phyloP scores from a whole-genome alignment of 2,888 invertebrate genomes.

The Tenthredo mesomela region DNA sequence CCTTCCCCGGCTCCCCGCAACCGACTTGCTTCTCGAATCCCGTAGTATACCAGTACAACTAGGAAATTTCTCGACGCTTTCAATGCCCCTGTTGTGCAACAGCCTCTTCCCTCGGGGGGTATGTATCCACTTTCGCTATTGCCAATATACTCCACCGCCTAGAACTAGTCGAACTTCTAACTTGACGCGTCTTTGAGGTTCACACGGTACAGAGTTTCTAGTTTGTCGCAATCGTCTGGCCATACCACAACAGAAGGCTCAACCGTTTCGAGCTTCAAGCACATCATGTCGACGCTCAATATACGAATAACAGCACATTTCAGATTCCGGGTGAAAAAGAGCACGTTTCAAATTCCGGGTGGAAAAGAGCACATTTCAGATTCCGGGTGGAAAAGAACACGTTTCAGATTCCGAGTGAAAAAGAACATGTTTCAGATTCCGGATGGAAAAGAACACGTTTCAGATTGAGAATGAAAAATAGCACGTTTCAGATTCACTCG shows the following conservation, averaged over 20 bases:
- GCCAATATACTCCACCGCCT: conserved; percentile 29
- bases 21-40: conserved; percentile 53
- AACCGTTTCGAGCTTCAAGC: background rate
- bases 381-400: no score
- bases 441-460: no score
- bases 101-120: conserved; percentile 26
- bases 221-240: conserved; percentile 1
- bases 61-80: conserved; percentile 6
- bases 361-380: no score
- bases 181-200: conserved; percentile 5
- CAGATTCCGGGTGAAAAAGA: no score
- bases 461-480: no score
- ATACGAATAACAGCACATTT: no score
- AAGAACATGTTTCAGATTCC: no score
- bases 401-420: no score
- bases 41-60: background rate
- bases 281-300: no score
- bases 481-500: no score
- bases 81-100: conserved; percentile 17
- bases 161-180: conserved; percentile 17
- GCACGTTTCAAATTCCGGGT: no score
- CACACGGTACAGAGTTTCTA: background rate
- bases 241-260: background rate
- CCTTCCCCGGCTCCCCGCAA: conserved; percentile 61
- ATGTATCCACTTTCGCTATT: conserved; percentile 50